These are phyloP conservation scores for Nymphalis io DNA, from an alignment of 1,140 invertebrate genomes.

Conservation along the genomic window DNA sequence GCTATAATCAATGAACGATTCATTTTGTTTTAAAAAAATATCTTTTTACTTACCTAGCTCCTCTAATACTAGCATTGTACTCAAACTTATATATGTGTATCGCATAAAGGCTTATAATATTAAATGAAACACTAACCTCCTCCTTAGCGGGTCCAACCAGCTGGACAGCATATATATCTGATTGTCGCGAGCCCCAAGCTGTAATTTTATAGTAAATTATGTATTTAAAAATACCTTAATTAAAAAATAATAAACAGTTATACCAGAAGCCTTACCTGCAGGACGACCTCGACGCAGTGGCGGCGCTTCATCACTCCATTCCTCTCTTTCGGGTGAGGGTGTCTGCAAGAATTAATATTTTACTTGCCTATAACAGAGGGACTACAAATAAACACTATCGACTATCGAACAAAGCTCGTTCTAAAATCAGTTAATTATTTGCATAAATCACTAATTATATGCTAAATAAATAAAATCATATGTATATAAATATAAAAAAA, in stretches of 20 bases:
- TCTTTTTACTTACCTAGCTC: too few relatives aligned
- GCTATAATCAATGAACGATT: too few relatives aligned
- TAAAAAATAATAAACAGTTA: neutral
- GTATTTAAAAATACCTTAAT: neutral
- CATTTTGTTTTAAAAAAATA: too few relatives aligned
- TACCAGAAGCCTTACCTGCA: slow-evolving; percentile 37
- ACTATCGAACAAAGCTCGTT: too few relatives aligned
- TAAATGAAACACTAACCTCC: slow-evolving; percentile 48
- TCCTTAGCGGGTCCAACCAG: slow-evolving; percentile 47
- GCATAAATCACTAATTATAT: too few relatives aligned
- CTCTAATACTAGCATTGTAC: too few relatives aligned
- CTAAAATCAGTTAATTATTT: too few relatives aligned
- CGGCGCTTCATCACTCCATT: slow-evolving; percentile 62
- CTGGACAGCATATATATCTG: slow-evolving; percentile 57
- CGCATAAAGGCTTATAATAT: neutral
- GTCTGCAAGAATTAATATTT: slow-evolving; percentile 34
- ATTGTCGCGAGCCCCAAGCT: slow-evolving; percentile 66
- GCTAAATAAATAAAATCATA: too few relatives aligned
- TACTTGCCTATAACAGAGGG: too few relatives aligned
- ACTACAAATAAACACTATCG: too few relatives aligned
- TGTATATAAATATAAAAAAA: too few relatives aligned
- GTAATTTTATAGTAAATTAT: slow-evolving; percentile 31
- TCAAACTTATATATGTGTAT: neutral
- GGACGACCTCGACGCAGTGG: slow-evolving; percentile 46
- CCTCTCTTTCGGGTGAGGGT: slow-evolving; percentile 63